Percentiles rank a stretch among this genome's conserved stretches.
phyloP scores from a whole-genome alignment of 2,113 vertebrate species.

The Cepphus grylle region DNA sequence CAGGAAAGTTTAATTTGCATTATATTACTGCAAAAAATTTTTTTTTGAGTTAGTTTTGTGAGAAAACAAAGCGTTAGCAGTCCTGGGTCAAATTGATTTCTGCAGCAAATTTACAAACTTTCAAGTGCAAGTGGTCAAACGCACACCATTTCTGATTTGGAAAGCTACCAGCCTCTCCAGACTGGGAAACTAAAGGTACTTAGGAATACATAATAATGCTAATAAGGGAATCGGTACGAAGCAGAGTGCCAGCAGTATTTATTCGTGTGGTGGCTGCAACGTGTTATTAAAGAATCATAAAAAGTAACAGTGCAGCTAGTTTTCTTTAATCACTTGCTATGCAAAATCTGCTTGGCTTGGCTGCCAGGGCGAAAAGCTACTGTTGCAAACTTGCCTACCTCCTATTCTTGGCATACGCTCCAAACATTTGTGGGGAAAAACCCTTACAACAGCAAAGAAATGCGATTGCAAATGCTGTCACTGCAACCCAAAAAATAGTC shows the following conservation, averaged over 20 bases:
- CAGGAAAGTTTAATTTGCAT: background rate
- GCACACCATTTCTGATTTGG: background rate
- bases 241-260: background rate
- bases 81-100: background rate
- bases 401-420: background rate
- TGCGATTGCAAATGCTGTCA: background rate
- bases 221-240: background rate
- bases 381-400: background rate
- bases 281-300: background rate
- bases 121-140: background rate
- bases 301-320: background rate
- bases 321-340: background rate
- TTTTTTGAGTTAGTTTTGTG: background rate
- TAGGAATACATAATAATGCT: background rate
- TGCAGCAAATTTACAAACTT: background rate
- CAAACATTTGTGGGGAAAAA: background rate
- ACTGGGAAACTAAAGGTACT: background rate
- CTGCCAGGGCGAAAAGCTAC: background rate
- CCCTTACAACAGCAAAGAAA: background rate
- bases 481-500: background rate
- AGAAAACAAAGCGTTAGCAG: background rate
- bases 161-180: background rate
- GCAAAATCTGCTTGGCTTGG: background rate
- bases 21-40: background rate
- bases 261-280: background rate